Conservation (phyloP, 2,113 vertebrate species). For the Lutjanus erythropterus region DNA sequence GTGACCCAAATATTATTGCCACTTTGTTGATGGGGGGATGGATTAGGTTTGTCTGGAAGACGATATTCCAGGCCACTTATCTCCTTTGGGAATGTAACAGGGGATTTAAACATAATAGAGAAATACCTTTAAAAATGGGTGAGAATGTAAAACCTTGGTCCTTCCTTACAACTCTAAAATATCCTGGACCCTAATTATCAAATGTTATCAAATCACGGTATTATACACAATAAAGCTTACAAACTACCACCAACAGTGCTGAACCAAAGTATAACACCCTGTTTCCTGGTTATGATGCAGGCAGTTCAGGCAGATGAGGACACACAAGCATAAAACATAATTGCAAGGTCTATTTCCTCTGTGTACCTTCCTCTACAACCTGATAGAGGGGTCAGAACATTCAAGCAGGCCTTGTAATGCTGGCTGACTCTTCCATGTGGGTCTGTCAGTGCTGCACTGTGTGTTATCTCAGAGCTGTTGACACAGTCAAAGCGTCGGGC, state of each 20-base stretch:
- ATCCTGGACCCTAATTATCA: not conserved
- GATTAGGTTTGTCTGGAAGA: conserved; percentile 16
- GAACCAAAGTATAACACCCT: too few relatives aligned
- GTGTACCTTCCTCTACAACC: conserved; percentile 14
- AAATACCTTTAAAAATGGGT: not conserved
- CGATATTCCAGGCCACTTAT: conserved; percentile 19
- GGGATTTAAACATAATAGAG: conserved; percentile 6
- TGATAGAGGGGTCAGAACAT: conserved; percentile 39
- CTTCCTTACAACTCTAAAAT: not conserved
- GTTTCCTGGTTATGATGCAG: too few relatives aligned
- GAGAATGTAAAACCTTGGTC: not conserved
- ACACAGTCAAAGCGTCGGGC: conserved; percentile 57
- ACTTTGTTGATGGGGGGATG: conserved; percentile 1
- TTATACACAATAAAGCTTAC: not conserved
- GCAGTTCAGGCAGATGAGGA: not conserved
- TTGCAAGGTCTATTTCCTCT: conserved; percentile 23
- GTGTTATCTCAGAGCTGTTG: conserved; percentile 62
- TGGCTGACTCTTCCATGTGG: conserved; percentile 61
- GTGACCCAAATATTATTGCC: conserved; percentile 29
- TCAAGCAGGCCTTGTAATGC: conserved; percentile 45
- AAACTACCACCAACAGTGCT: not conserved
- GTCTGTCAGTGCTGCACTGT: conserved; percentile 52
- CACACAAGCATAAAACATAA: conserved; percentile 14
- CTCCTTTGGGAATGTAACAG: conserved; percentile 8
- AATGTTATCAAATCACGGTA: too few relatives aligned